A percentile compares a stretch with the other conserved stretches of the same genome.
Evolutionary conservation across 1,140 invertebrate species (phyloP).

Genomic region (Drosophila mauritiana): DNA sequence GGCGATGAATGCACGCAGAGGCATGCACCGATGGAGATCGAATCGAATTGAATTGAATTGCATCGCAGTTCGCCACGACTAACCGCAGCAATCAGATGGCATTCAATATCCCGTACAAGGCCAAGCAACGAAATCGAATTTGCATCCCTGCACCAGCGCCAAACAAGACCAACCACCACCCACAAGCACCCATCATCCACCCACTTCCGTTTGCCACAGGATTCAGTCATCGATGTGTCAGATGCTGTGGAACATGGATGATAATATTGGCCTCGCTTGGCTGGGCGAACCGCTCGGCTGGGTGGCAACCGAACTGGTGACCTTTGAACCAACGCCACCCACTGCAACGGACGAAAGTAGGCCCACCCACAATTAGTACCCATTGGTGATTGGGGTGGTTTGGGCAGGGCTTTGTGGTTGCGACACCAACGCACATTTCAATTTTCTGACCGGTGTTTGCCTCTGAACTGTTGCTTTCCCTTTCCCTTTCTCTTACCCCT

Average conservation of each 20-base stretch:
- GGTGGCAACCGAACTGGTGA: conserved; percentile 9
- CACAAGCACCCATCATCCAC: background rate
- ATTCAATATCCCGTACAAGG: conserved; percentile 60
- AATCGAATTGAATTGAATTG: conserved; percentile 54
- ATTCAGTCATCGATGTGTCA: conserved; percentile 48
- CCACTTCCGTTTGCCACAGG: conserved; percentile 8
- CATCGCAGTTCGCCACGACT: conserved; percentile 37
- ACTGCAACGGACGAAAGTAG: too few species aligned
- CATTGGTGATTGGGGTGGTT: conserved; percentile 5
- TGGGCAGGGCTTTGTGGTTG: conserved; percentile 9
- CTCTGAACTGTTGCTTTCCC: background rate
- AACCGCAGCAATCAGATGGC: conserved; percentile 33
- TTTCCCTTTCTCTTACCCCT: background rate
- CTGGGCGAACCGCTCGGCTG: conserved; percentile 5
- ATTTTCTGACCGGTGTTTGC: conserved; percentile 48
- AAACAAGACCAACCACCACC: background rate
- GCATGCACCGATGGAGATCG: conserved; percentile 22
- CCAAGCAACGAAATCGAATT: conserved; percentile 63
- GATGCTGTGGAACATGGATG: conserved; percentile 31
- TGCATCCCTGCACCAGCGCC: conserved; percentile 29
- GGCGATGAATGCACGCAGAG: conserved; percentile 10
- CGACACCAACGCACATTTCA: conserved; percentile 57
- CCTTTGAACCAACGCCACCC: conserved; percentile 20
- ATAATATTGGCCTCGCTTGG: conserved; percentile 37
- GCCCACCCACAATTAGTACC: conserved; percentile 26